Evolutionary conservation across 2,797 vertebrate genomes (phyloP).

Genomic region (Nyctalus aviator): DNA sequence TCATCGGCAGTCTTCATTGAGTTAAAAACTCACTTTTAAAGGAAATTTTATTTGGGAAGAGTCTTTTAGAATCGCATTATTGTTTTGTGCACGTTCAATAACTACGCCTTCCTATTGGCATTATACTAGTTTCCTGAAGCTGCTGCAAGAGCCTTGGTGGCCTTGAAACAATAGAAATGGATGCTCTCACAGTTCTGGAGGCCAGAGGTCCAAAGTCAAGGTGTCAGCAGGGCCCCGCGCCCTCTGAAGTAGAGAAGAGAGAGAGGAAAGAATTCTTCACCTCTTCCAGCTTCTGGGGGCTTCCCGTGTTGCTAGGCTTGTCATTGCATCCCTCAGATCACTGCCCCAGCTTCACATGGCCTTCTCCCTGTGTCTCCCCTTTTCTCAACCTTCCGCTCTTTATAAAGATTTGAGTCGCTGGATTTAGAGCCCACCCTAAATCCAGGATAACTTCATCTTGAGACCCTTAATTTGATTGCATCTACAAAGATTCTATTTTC

Average conservation of each 20-base stretch:
- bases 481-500: background rate
- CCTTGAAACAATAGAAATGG: background rate
- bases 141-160: background rate
- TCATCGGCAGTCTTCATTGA: background rate
- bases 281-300: background rate
- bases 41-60: background rate
- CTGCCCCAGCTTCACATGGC: background rate
- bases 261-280: background rate
- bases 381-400: background rate
- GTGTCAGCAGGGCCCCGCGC: background rate
- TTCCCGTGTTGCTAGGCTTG: background rate
- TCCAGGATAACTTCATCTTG: background rate
- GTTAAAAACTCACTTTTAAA: conserved; percentile 42
- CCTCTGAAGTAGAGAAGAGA: background rate
- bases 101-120: background rate
- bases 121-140: background rate
- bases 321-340: background rate
- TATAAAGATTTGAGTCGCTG: background rate
- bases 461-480: background rate
- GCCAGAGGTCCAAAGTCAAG: background rate
- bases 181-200: background rate
- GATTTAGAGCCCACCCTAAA: background rate
- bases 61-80: background rate
- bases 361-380: background rate
- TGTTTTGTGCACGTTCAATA: background rate